Evolutionary conservation across 2,113 vertebrate species (phyloP), one percentile per base, ranked within the genome.

Genomic region (Ammodytes marinus): DNA sequence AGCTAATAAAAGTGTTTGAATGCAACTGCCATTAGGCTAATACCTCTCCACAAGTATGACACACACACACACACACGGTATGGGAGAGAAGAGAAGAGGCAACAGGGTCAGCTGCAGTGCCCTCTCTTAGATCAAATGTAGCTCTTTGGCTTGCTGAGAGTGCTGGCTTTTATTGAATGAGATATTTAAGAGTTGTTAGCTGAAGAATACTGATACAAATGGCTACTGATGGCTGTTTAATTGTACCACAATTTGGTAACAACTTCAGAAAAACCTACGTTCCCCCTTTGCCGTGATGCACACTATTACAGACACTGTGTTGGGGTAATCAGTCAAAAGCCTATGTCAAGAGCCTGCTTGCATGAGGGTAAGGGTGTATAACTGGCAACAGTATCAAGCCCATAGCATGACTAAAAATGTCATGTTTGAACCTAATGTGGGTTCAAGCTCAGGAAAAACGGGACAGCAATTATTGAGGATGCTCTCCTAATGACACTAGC

Each of bases 1-100:
- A 95, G 94, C 94, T 95, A 97, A 97, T 96, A 96, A 96, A 94
- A 93, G 94, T 94, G 89, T 96, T 95, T 96, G 94, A 96, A 96
- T 96, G 90, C 94, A 94, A 94, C 94, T 94, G 91, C 95, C 89
- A 95, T 96, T 96, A 95, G 88, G 94, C 91, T 95, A 94, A 95
- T 95, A 94, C 89, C 90, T 88, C 93, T 94, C 82, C 84, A 93
- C 83, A 76, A 93, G 84, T 85, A 87, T 75, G 27, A 82, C 83
- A 76, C 69, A 75, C 69, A 74, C 73, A 64, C 49, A 19, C 43
- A 78, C 43, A 64, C 57, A 39, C 60, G 61, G 52, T 49, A 17
- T 61, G 58, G 67, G 53, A 80, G 77, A 84, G 74, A 66, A 64
- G 55, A 74, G 65, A 76, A 53, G 78, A 88, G 81, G 55, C 59